Base-by-base conservation (phyloP, 2,797 vertebrate species). In the Channa striata region DNA sequence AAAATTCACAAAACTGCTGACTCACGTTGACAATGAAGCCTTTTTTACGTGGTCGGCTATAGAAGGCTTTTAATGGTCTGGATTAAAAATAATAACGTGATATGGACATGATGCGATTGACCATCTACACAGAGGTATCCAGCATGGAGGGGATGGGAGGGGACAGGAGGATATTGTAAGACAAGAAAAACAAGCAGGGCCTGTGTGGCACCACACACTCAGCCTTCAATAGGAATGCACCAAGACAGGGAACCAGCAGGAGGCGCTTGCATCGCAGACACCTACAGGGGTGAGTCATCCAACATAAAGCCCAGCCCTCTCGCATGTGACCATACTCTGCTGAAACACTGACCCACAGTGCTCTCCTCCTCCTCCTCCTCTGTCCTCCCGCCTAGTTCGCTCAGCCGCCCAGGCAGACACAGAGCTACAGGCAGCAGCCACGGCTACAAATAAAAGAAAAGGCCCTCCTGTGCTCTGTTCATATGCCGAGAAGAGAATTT, bases 301-400 rank as follows among this genome's bases (percentile, higher is more conserved):
- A 59, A 74, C 54, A 72, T 44, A 61, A 88, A 68, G 85, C 83
- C 82, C 68, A 43, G 71, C 86, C 81, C 72, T 74, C 59, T 25
- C n/a, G 46, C 88, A 90, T 88, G 88, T 92, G 90, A 91, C 82
- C 63, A 56, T 8, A 51, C 48, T 56, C 66, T 70, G 71, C 80
- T 88, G 84, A 84, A 89, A 91, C 81, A 87, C 77, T 88, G 82
- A 91, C 81, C 84, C 82, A 87, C 78, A 88, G 83, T 82, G 47
- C 50, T 56, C 64, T 44, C 46, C 51, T 57, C 60, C 49, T 30
- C 6, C 50, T 36, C 25, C 64, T 48, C 37, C 46, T 20, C 40
- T 17, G 1, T 50, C 47, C 44, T 59, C n/a, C 13, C 61, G 4
- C 57, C 43, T 44, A 1, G 8, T 57, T 57, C 8, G 1, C 69